A percentile compares a stretch with the other conserved stretches of the same genome.
These are phyloP conservation scores for Porites australiensis DNA, from an alignment of 64 coral and sea anemone genomes.

Conservation along the genomic window DNA sequence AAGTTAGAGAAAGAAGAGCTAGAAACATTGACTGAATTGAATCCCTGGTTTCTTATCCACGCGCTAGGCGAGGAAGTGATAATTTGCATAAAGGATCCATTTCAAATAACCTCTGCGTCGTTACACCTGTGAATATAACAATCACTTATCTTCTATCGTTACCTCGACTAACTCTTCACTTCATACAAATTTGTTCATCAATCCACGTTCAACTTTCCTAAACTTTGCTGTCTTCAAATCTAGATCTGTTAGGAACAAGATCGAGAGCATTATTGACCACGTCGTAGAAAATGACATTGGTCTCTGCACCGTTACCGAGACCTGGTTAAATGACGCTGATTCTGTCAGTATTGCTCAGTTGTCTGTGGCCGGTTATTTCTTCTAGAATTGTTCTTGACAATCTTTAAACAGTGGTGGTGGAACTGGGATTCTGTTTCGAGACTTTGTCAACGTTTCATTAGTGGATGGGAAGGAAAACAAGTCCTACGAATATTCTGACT, in stretches of 20 bases:
- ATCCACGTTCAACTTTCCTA: conserved; percentile 10
- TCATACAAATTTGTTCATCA: conserved; percentile 7
- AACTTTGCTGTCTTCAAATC: background rate
- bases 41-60: background rate
- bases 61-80: conserved; percentile 1
- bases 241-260: conserved; percentile 1
- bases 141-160: conserved; percentile 1
- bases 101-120: background rate
- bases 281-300: background rate
- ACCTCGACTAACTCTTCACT: conserved; percentile 6
- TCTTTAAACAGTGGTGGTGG: background rate
- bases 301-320: background rate
- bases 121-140: conserved; percentile 14
- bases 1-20: background rate
- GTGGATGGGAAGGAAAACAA: too few species aligned
- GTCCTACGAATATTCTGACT: too few species aligned
- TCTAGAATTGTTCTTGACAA: background rate
- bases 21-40: background rate
- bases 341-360: background rate
- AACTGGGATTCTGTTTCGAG: background rate
- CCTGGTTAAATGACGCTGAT: background rate
- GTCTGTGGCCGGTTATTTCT: too few species aligned
- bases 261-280: background rate
- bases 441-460: background rate
- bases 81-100: conserved; percentile 23